Evolutionary conservation across 2,113 vertebrate species (phyloP), one percentile per base, ranked within the genome.

Genomic region (Gopherus evgoodei): DNA sequence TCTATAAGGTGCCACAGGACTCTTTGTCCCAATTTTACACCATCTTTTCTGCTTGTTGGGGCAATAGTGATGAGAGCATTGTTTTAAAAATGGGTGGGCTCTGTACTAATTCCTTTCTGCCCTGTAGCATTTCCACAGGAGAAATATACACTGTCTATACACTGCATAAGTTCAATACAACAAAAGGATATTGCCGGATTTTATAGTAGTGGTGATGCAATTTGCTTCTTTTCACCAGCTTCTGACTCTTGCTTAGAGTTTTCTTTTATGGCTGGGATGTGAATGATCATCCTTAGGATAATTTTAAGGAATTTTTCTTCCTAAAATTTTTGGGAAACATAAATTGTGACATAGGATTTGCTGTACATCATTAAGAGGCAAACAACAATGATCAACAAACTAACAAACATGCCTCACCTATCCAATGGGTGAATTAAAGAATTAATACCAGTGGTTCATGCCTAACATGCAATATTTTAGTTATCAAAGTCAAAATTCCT

Each of bases 281-380:
- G 21, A 10, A 8, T 24, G 21, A 42, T 42, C 12, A 35, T 35
- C 14, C 8, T 7, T 69, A n/a, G 22, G n/a, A 12, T 25, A 12
- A 76, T 44, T 76, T 25, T 76, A 76, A 44, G 24, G 72, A 76
- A 76, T 76, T 13, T 42, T 22, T 76, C 22, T 44, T 76, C 38
- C 72, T 76, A 25, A 69, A 16, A 44, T 24, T 22, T 13, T 44
- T 76, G 22, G 13, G 22, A 44, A 76, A 44, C 13, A 76, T 42
- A 24, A 76, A 44, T 25, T 76, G 72, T 44, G 38, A n/a, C 38
- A 44, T 75, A 42, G 19, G 19, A 76, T 76, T 38, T 42, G 5
- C 44, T 25, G 21, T 76, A n/a, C 42, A 31, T 11, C 49, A n/a
- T 65, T 78, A n/a, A 50, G 19, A 44, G 69, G 22, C 0, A 0